Evolutionary conservation across 2,113 vertebrate genomes (phyloP).

Genomic region (Perccottus glenii): DNA sequence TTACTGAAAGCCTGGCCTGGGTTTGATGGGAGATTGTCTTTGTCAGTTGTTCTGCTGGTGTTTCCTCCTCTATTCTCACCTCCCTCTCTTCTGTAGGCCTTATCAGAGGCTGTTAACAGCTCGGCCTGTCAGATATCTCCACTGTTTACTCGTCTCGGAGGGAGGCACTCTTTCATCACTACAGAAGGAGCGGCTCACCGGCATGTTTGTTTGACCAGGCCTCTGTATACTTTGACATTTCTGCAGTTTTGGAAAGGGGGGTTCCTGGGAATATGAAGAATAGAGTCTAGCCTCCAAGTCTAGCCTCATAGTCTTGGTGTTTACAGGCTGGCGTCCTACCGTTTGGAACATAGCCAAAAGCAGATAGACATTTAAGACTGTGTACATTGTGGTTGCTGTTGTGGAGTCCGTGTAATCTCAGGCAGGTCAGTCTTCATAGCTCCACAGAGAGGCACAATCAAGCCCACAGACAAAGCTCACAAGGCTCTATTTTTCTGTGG

Average conservation of each 20-base stretch:
- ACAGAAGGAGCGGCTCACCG: slow-evolving; percentile 32
- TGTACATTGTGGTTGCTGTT: slow-evolving; percentile 15
- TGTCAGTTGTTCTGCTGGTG: slow-evolving; percentile 59
- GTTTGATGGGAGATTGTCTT: slow-evolving; percentile 43
- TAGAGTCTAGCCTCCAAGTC: slow-evolving; percentile 20
- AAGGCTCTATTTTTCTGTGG: slow-evolving; percentile 34
- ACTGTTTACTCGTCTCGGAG: slow-evolving; percentile 54
- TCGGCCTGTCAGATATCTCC: slow-evolving; percentile 61
- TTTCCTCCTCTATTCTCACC: slow-evolving; percentile 55
- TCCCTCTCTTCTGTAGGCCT: slow-evolving; percentile 48
- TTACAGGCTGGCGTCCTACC: slow-evolving; percentile 39
- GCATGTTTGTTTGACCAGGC: slow-evolving; percentile 48
- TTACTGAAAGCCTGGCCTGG: slow-evolving; percentile 7
- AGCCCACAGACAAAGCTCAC: slow-evolving; percentile 35
- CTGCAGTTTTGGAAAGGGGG: slow-evolving; percentile 31
- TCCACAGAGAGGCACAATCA: slow-evolving; percentile 44
- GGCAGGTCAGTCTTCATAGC: slow-evolving; percentile 42
- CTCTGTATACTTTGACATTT: slow-evolving; percentile 41
- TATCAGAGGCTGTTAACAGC: slow-evolving; percentile 73
- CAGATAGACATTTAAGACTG: slow-evolving; percentile 45
- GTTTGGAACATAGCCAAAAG: slow-evolving; percentile 31
- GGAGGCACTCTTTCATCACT: slow-evolving; percentile 56
- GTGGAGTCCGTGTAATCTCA: slow-evolving; percentile 22
- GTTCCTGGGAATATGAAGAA: slow-evolving; percentile 47
- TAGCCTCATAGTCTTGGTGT: slow-evolving; percentile 43